phyloP scores from a whole-genome alignment of 2,888 invertebrate species.

The Parasteatoda lunata region DNA sequence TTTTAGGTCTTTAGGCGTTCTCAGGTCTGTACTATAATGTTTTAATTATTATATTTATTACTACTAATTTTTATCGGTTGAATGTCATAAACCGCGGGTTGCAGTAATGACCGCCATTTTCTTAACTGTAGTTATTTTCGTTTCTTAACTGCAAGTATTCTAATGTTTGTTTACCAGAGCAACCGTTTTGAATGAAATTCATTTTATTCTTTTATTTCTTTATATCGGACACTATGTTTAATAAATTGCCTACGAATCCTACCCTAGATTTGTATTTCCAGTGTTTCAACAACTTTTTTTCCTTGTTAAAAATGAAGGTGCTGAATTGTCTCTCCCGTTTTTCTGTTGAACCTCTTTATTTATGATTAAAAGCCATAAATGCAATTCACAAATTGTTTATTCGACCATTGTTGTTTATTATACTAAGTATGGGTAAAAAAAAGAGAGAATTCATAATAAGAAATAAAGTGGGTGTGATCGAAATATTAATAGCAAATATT shows the following conservation, averaged over 20 bases:
- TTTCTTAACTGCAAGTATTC: conserved; percentile 58
- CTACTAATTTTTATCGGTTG: not conserved
- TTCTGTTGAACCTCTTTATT: no score
- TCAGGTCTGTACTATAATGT: not conserved
- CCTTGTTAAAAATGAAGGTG: not conserved
- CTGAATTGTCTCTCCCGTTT: not conserved
- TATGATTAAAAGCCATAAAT: no score
- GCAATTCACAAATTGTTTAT: no score
- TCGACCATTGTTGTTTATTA: no score
- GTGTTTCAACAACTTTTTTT: no score
- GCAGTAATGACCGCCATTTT: conserved; percentile 62
- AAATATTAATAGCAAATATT: no score
- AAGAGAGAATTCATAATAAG: no score
- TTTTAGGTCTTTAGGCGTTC: not conserved
- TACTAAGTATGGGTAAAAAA: no score
- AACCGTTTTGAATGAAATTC: conserved; percentile 52
- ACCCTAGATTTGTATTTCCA: not conserved
- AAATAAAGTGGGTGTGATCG: no score
- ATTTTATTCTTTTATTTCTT: not conserved
- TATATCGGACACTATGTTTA: not conserved
- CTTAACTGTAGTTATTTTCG: conserved; percentile 67
- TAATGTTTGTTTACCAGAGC: conserved; percentile 33
- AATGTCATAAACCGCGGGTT: conserved; percentile 31
- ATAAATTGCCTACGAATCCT: not conserved
- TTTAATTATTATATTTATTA: not conserved